phyloP scores from a whole-genome alignment of 2,113 vertebrate genomes.

The Nothobranchius furzeri region DNA sequence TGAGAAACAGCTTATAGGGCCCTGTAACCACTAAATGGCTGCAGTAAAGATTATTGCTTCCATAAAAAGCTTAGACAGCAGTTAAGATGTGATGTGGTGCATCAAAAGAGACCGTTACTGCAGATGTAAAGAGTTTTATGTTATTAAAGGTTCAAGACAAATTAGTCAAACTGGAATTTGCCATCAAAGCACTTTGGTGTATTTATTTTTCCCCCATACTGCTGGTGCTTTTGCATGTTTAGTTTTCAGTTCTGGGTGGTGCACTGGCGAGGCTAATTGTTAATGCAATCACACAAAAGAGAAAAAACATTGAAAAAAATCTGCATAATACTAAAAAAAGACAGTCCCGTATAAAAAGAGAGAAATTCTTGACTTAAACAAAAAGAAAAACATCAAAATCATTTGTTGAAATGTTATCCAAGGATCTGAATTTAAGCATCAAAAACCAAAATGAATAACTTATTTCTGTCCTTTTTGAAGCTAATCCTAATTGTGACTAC shows the following conservation, averaged over 20 bases:
- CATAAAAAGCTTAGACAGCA: conserved; percentile 39
- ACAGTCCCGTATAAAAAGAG: too few species aligned
- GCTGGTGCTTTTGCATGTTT: not conserved
- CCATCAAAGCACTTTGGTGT: not conserved
- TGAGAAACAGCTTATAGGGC: conserved; percentile 28
- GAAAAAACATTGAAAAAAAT: too few species aligned
- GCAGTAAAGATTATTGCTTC: conserved; percentile 43
- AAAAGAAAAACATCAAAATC: too few species aligned
- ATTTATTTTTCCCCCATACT: not conserved
- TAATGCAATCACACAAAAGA: too few species aligned
- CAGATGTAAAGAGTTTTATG: not conserved
- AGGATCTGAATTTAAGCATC: too few species aligned
- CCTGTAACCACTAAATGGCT: conserved; percentile 34
- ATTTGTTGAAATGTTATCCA: too few species aligned
- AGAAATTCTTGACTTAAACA: too few species aligned
- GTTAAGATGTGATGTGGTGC: conserved; percentile 18
- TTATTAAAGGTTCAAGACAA: conserved; percentile 11
- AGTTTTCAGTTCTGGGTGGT: not conserved
- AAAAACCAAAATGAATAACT: too few species aligned
- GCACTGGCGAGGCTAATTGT: not conserved
- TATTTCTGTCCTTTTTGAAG: too few species aligned
- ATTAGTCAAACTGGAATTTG: not conserved
- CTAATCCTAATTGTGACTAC: too few species aligned
- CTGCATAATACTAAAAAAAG: too few species aligned
- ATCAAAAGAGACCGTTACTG: not conserved